phyloP scores from a whole-genome alignment of 2,113 vertebrate genomes.

The Sardina pilchardus region DNA sequence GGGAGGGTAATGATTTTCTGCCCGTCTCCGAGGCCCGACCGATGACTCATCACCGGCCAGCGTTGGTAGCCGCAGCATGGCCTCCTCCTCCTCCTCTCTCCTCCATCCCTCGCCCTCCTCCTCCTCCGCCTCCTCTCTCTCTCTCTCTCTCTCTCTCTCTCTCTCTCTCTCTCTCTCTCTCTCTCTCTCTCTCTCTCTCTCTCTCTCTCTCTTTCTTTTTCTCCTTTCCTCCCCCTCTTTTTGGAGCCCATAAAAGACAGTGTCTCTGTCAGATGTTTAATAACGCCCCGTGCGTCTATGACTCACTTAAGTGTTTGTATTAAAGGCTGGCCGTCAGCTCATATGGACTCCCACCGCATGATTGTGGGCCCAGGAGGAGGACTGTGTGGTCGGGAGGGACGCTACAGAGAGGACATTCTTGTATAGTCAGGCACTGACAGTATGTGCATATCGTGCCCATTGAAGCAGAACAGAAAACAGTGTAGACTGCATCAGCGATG shows the following conservation, averaged over 20 bases:
- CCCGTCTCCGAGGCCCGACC: neutral
- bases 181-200: neutral
- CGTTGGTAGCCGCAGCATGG: neutral
- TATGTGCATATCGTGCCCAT: neutral
- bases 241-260: neutral
- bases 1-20: constrained; percentile 18
- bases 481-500: neutral
- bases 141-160: neutral
- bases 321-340: neutral
- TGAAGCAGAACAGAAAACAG: neutral
- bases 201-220: neutral
- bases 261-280: neutral
- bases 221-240: neutral
- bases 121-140: neutral
- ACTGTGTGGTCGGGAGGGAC: neutral
- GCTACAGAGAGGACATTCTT: neutral
- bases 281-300: neutral
- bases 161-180: neutral
- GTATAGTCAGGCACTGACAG: neutral
- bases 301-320: neutral
- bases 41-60: neutral
- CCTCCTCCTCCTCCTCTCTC: neutral
- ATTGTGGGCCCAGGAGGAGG: neutral
- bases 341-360: neutral
- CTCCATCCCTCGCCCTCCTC: neutral